A percentile compares a stretch with the other conserved stretches of the same genome.
Evolutionary conservation across 1,140 invertebrate species (phyloP).

Genomic region (Maconellicoccus hirsutus): DNA sequence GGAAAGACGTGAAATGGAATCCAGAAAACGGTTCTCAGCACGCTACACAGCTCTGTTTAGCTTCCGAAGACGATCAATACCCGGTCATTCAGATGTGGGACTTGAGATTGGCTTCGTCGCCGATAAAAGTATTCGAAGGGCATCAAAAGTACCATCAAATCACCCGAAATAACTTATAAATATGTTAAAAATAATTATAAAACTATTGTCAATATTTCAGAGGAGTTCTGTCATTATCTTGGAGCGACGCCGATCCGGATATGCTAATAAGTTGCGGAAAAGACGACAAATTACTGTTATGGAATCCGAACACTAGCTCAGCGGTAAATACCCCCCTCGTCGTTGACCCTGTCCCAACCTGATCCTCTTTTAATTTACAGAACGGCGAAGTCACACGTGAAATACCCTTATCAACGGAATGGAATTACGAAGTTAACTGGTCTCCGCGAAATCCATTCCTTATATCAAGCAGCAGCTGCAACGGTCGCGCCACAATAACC

Average conservation of each 20-base stretch:
- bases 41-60: conserved; percentile 56
- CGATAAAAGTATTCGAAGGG: conserved; percentile 68
- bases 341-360: background rate
- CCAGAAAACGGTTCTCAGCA: conserved; percentile 86
- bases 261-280: conserved; percentile 80
- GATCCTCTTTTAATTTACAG: background rate
- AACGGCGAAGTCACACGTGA: conserved; percentile 64
- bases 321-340: conserved; percentile 36
- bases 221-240: conserved; percentile 76
- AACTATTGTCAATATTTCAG: conserved; percentile 34
- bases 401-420: conserved; percentile 70
- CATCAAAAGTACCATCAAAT: conserved; percentile 56
- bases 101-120: conserved; percentile 74
- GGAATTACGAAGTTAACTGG: conserved; percentile 91
- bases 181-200: no score
- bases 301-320: conserved; percentile 76
- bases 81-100: conserved; percentile 93
- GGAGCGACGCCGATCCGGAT: conserved; percentile 79
- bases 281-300: conserved; percentile 80
- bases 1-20: conserved; percentile 84
- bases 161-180: no score
- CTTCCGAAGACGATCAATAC: conserved; percentile 84
- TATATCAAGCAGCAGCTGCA: conserved; percentile 72
- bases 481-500: conserved; percentile 75
- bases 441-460: conserved; percentile 75